Conservation (phyloP, 2,797 vertebrate genomes). For the Hybognathus amarus region DNA sequence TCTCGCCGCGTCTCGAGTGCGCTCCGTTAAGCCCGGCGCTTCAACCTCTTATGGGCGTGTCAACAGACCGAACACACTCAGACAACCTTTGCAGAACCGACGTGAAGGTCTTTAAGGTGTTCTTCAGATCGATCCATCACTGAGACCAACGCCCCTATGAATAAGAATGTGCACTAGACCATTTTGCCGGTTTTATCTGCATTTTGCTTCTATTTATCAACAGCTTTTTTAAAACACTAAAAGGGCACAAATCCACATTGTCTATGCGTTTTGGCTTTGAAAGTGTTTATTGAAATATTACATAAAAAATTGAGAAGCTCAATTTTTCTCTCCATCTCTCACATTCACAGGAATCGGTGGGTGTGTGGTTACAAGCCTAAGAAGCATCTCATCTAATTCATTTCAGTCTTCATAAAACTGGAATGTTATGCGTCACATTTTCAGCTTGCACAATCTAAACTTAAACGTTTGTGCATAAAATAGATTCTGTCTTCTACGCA, state of each 20-base stretch:
- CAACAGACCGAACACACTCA: conserved; percentile 30
- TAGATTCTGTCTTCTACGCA: neutral
- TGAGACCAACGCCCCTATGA: conserved; percentile 31
- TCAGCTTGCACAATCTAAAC: neutral
- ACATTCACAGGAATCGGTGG: conserved; percentile 21
- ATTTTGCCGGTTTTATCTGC: neutral
- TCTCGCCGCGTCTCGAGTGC: conserved; percentile 74
- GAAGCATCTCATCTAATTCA: conserved; percentile 10
- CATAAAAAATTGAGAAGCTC: neutral
- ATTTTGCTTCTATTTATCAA: neutral
- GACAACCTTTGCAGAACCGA: conserved; percentile 28
- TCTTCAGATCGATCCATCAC: conserved; percentile 39
- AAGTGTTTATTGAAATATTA: conserved; percentile 16
- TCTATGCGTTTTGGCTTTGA: neutral
- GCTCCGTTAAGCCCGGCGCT: conserved; percentile 71
- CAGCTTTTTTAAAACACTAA: neutral
- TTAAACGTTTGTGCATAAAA: neutral
- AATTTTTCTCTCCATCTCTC: conserved; percentile 16
- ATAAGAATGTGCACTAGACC: neutral
- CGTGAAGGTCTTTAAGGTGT: conserved; percentile 31
- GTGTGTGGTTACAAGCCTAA: conserved; percentile 13
- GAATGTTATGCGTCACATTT: neutral
- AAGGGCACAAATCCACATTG: neutral
- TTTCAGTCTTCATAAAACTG: conserved; percentile 5
- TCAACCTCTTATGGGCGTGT: conserved; percentile 43